Evolutionary conservation across 2,888 invertebrate species (phyloP), one percentile per base, ranked within the genome.

Genomic region (Pardosa pseudoannulata): DNA sequence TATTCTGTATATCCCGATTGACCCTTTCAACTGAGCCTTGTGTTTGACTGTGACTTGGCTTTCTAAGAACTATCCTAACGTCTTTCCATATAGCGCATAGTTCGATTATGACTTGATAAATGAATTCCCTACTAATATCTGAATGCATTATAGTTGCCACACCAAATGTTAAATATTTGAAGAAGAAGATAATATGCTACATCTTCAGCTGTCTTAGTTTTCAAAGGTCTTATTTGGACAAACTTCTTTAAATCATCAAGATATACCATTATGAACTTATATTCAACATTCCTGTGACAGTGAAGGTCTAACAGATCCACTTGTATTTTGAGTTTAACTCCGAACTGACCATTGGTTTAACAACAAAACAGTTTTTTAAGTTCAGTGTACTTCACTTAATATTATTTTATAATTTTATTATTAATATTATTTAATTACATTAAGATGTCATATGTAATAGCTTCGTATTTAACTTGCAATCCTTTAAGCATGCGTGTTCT

Each of bases 211-310:
- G 62, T 78, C 71, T 89, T 89, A 19, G 86, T 85, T 88, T 88
- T 78, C 70, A 56, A 56, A 6, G 56, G 56, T 62, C 88, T 80
- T 36, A 89, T 68, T 11, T 72, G 75, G 39, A 88, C 80, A 88
- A 89, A 89, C 79, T 89, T 90, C 0, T 85, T 90, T 29, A 87
- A 86, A 78, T 89, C 88, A 73, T 90, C 89, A 81, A 89, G 89
- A 78, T 90, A 90, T 19, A 82, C 86, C 72, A 90, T 70, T 65
- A 89, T 87, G 70, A 65, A 65, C 65, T 65, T 29, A 65, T 65
- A 65, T 29, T 29, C 65, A 29, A 28, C 65, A 65, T 65, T 29
- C n/a, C 65, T 65, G 65, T 65, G 11, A 29, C 6, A 65, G 29
- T 65, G 65, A 28, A 65, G 65, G n/a, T 65, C 65, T 65, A 65